Evolutionary conservation across 1,140 invertebrate genomes (phyloP).

Genomic region (Caenorhabditis inopinata): DNA sequence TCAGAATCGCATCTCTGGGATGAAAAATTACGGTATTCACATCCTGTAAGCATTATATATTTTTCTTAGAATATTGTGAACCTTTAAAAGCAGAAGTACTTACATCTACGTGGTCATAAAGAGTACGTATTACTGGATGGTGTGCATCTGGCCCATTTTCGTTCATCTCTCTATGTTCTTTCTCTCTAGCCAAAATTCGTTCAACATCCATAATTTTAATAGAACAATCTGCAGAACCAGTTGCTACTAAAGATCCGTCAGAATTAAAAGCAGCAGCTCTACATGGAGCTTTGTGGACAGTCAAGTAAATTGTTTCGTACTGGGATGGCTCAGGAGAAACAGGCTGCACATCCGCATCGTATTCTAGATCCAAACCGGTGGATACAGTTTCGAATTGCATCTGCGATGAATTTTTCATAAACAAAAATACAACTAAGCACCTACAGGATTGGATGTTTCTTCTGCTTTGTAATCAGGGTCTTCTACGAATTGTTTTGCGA

Average conservation of each 20-base stretch:
- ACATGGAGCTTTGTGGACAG: conserved; percentile 94
- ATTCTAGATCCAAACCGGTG: conserved; percentile 83
- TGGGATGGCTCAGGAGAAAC: conserved; percentile 85
- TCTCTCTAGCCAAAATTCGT: conserved; percentile 80
- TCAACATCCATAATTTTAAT: conserved; percentile 98
- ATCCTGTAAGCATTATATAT: conserved; percentile 75
- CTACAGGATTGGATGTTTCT: conserved; percentile 34
- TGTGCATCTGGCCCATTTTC: conserved; percentile 72
- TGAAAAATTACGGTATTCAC: conserved; percentile 95
- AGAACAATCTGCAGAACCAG: conserved; percentile 93
- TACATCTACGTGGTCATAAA: conserved; percentile 93
- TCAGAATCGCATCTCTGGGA: conserved; percentile 80
- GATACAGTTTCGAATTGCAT: conserved; percentile 55
- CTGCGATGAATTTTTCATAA: conserved; percentile 16
- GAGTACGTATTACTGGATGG: conserved; percentile 92
- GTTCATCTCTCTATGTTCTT: conserved; percentile 40
- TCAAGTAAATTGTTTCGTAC: conserved; percentile 96
- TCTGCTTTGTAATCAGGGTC: conserved; percentile 59
- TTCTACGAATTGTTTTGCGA: conserved; percentile 84
- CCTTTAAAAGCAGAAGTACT: neutral
- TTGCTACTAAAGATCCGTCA: conserved; percentile 92
- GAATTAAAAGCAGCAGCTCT: conserved; percentile 88
- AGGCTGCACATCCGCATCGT: conserved; percentile 81
- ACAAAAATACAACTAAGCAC: neutral
- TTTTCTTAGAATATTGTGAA: neutral